Base-by-base conservation (phyloP, 2,888 invertebrate genomes). In the Operophtera brumata region DNA sequence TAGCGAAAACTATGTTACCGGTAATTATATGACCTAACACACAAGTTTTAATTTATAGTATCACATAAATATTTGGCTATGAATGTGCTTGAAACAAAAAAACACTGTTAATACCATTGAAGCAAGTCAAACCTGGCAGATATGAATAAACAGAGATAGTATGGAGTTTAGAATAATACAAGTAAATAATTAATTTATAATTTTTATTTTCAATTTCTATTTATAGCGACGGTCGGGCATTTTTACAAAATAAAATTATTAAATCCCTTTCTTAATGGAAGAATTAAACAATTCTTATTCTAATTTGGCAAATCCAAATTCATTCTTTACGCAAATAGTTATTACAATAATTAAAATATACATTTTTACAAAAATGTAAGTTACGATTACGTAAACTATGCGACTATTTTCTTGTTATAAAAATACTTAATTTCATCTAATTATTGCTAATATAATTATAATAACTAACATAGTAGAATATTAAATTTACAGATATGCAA, bases 241-340 rank as follows among this genome's bases (percentile, higher is more conserved):
- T 79, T 88, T 85, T 84, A 89, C 83, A 87, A 86, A 87, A 86
- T 85, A 87, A 81, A 78, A 84, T 84, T 62, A 61, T 59, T 54
- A 59, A 81, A 82, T 79, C 86, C 80, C 80, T 75, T 87, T 80
- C 71, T 79, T 80, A 83, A 78, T 84, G 85, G 86, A 89, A 87
- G 81, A 83, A 80, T 86, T 83, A 84, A 86, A 85, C 81, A 84
- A 84, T 78, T 74, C 80, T 79, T 86, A 85, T 73, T 82, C 84
- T 87, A 86, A 84, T 89, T 89, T 89, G 89, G 89, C 88, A 88
- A 87, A 84, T 79, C 80, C 79, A 84, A 82, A 86, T 89, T 87
- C 77, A 84, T 80, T 82, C 76, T 78, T 78, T 73, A 80, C 78
- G 72, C 83, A 84, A 80, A 84, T 79, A 83, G 82, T 84, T 82